Percentiles rank a stretch among this genome's conserved stretches.
Evolutionary conservation across 2,797 vertebrate species (phyloP).

Genomic region (Allobates femoralis): DNA sequence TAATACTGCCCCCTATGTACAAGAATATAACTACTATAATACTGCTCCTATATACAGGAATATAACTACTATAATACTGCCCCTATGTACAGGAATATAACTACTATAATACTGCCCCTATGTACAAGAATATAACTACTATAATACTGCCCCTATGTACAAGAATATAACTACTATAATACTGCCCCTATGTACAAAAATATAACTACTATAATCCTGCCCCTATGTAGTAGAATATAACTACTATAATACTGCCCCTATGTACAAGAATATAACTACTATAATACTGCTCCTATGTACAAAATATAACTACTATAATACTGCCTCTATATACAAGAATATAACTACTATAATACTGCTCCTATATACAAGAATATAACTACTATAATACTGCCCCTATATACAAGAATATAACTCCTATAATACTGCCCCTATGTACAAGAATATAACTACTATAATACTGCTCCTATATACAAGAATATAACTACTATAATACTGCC

Average conservation of each 20-base stretch:
- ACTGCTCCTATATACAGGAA: too few species aligned
- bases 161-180: conserved; percentile 2
- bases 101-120: conserved; percentile 12
- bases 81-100: too few species aligned
- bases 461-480: not conserved
- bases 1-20: not conserved
- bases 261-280: too few species aligned
- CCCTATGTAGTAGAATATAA: too few species aligned
- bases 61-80: too few species aligned
- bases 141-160: conserved; percentile 3
- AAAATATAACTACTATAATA: too few species aligned
- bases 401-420: conserved; percentile 1
- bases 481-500: too few species aligned
- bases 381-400: conserved; percentile 3
- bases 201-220: too few species aligned
- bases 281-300: too few species aligned
- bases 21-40: conserved; percentile 8
- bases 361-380: not conserved
- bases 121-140: not conserved
- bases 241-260: too few species aligned
- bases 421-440: not conserved
- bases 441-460: conserved; percentile 10
- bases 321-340: too few species aligned
- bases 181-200: too few species aligned
- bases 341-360: conserved; percentile 5